Evolutionary conservation across 2,888 invertebrate species (phyloP).

Genomic region (Tethea ocularis): DNA sequence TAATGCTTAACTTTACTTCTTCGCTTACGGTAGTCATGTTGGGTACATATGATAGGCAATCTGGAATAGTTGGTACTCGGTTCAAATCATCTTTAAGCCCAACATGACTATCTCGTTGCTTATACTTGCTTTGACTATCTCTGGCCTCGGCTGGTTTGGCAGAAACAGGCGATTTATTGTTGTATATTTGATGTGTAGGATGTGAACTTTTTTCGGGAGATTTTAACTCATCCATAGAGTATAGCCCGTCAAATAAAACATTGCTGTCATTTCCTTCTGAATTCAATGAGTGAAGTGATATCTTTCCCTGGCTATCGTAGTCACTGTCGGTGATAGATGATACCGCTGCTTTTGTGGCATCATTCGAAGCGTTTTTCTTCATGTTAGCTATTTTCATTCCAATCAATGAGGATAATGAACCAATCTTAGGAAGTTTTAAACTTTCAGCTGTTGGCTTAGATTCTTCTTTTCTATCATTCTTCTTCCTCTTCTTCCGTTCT

Average conservation of each 20-base stretch:
- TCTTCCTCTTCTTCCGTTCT: slow-evolving; percentile 26
- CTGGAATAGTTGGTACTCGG: slow-evolving; percentile 5
- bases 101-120: slow-evolving; percentile 8
- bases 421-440: slow-evolving; percentile 30
- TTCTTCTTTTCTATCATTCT: slow-evolving; percentile 32
- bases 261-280: slow-evolving; percentile 50
- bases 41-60: slow-evolving; percentile 3
- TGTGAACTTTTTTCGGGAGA: slow-evolving; percentile 44
- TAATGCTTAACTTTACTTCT: slow-evolving; percentile 56
- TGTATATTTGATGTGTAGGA: background rate
- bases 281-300: slow-evolving; percentile 45
- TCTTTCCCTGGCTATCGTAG: slow-evolving; percentile 61
- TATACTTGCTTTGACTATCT: too few species aligned
- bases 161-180: slow-evolving; percentile 12
- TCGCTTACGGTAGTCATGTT: slow-evolving; percentile 30
- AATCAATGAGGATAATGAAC: slow-evolving; percentile 54
- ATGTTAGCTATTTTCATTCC: slow-evolving; percentile 59
- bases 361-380: slow-evolving; percentile 11
- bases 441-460: background rate
- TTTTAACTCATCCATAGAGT: slow-evolving; percentile 64
- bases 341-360: slow-evolving; percentile 14
- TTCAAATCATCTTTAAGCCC: background rate
- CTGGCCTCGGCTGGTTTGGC: slow-evolving; percentile 15
- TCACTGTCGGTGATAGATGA: slow-evolving; percentile 51
- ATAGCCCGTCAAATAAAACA: slow-evolving; percentile 61